Evolutionary conservation across 2,113 vertebrate genomes (phyloP).

Genomic region (Vidua chalybeata): DNA sequence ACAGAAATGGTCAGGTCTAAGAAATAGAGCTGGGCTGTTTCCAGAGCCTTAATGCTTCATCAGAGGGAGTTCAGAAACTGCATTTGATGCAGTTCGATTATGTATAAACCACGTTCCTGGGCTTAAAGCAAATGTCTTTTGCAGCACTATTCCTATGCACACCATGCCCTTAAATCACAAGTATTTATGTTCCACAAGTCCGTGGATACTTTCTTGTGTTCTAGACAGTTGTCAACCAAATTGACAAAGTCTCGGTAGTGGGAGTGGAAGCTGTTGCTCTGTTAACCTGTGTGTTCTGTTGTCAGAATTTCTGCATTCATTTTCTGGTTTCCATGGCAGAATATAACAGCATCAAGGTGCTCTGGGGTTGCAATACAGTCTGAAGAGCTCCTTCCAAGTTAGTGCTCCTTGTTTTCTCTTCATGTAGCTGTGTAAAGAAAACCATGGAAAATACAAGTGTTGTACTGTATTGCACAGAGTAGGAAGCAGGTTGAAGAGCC

Average conservation of each 20-base stretch:
- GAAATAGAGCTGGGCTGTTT: neutral
- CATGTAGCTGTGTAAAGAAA: neutral
- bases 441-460: neutral
- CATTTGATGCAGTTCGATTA: neutral
- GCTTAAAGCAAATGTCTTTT: neutral
- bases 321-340: neutral
- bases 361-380: neutral
- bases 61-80: neutral
- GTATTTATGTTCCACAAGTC: neutral
- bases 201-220: neutral
- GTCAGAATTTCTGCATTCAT: neutral
- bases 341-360: neutral
- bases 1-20: neutral
- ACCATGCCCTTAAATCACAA: neutral
- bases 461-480: neutral
- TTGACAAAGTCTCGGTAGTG: neutral
- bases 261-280: neutral
- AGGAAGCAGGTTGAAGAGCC: neutral
- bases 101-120: neutral
- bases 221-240: neutral
- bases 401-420: neutral
- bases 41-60: neutral
- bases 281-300: rapidly evolving
- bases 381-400: neutral
- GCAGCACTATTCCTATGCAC: neutral